Percentiles rank a stretch among this genome's conserved stretches.
Conservation (phyloP, 2,113 vertebrate species). For the Lanius ludovicianus region DNA sequence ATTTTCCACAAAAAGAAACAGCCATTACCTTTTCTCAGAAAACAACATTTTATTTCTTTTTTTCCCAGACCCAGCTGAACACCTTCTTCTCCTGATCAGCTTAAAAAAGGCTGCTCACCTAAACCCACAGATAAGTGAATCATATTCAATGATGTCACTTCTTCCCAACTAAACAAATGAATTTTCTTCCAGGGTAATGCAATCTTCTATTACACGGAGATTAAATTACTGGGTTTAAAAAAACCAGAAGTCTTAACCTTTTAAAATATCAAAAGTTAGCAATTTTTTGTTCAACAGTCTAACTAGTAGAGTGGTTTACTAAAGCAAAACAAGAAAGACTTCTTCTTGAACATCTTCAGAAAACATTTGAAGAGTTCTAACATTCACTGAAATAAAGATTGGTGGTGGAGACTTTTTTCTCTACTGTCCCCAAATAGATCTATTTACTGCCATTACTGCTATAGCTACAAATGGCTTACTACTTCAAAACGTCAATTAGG, state of each 20-base stretch:
- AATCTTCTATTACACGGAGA: constrained; percentile 25
- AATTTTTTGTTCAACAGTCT: constrained; percentile 1
- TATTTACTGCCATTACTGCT: constrained; percentile 25
- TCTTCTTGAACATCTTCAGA: background rate
- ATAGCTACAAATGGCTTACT: constrained; percentile 25
- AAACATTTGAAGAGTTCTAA: background rate
- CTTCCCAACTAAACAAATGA: constrained; percentile 56
- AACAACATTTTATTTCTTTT: background rate
- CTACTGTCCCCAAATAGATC: background rate
- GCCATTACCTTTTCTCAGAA: background rate
- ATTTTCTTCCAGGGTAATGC: constrained; percentile 28
- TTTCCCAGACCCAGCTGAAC: background rate
- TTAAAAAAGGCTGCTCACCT: constrained; percentile 30
- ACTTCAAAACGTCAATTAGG: constrained; percentile 47
- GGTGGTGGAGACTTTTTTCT: background rate
- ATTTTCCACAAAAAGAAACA: constrained; percentile 33
- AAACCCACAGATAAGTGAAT: constrained; percentile 56
- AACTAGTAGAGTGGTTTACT: background rate
- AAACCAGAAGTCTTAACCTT: constrained; percentile 6
- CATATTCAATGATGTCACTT: constrained; percentile 24
- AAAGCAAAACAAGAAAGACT: background rate
- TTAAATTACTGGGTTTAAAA: constrained; percentile 38
- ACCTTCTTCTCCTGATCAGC: constrained; percentile 31
- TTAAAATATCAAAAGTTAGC: constrained; percentile 44
- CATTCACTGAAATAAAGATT: background rate